phyloP scores from a whole-genome alignment of 2,888 invertebrate genomes.

The Netelia virgata region DNA sequence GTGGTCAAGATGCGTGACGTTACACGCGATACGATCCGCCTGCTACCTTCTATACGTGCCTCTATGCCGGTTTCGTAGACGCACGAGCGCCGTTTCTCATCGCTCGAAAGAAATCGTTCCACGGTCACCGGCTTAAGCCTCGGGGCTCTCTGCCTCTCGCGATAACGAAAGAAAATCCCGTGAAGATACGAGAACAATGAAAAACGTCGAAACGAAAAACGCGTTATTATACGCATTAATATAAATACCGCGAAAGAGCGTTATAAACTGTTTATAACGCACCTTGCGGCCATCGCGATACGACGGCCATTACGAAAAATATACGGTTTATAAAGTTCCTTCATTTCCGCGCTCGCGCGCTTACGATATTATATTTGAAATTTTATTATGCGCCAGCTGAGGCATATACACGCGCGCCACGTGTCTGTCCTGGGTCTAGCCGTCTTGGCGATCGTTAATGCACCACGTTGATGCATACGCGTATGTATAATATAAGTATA shows the following conservation, averaged over 20 bases:
- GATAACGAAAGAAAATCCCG: constrained; percentile 16
- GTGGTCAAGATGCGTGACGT: constrained; percentile 49
- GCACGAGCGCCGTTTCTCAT: background rate
- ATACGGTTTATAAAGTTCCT: constrained; percentile 19
- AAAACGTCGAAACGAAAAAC: background rate
- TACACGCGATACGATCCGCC: constrained; percentile 36
- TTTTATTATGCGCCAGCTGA: constrained; percentile 6
- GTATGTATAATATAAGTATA: background rate
- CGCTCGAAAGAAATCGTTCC: background rate
- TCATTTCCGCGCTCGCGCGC: constrained; percentile 12
- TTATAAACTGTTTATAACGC: background rate
- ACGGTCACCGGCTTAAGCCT: constrained; percentile 42
- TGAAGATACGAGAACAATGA: background rate
- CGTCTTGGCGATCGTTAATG: constrained; percentile 12
- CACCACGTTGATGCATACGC: background rate
- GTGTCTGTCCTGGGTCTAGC: constrained; percentile 19
- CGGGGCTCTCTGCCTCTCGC: background rate
- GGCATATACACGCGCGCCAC: constrained; percentile 3
- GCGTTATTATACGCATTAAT: background rate
- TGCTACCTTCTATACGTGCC: constrained; percentile 6
- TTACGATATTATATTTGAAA: constrained; percentile 35
- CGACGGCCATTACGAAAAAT: background rate
- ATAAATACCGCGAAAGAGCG: constrained; percentile 9
- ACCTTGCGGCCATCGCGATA: background rate
- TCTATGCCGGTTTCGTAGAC: background rate